Evolutionary conservation across 2,888 invertebrate genomes (phyloP).

Genomic region (Tachystola acroxantha): DNA sequence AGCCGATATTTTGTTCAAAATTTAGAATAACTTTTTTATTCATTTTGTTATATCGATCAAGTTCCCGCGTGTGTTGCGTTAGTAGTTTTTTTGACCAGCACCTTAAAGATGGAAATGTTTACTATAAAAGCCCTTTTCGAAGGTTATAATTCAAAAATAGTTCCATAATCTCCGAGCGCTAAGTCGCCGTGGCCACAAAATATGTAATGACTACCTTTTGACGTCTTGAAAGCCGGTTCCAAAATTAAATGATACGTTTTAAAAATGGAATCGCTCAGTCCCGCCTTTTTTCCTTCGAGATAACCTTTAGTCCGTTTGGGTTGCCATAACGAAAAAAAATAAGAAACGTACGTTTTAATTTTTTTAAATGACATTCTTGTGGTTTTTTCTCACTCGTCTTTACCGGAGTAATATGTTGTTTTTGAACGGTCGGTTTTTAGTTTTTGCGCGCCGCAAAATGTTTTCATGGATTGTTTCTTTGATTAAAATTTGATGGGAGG

Average conservation of each 20-base stretch:
- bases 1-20: no score
- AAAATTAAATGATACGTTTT: conserved; percentile 78
- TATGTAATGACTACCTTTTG: conserved; percentile 76
- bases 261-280: conserved; percentile 76
- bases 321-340: conserved; percentile 71
- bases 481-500: conserved; percentile 44
- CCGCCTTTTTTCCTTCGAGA: conserved; percentile 75
- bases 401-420: conserved; percentile 58
- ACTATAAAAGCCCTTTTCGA: conserved; percentile 10
- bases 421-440: conserved; percentile 40
- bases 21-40: no score
- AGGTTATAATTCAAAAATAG: conserved; percentile 49
- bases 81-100: no score
- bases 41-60: no score
- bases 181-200: conserved; percentile 63
- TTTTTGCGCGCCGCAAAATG: conserved; percentile 57
- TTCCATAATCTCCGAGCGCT: conserved; percentile 56
- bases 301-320: conserved; percentile 75
- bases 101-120: conserved; percentile 11
- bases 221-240: conserved; percentile 76
- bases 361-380: conserved; percentile 77
- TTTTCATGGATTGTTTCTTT: conserved; percentile 43
- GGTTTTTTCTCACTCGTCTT: conserved; percentile 71
- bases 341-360: conserved; percentile 70
- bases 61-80: no score